Evolutionary conservation across 1,140 invertebrate genomes (phyloP).

Genomic region (Platorchestia sp.): DNA sequence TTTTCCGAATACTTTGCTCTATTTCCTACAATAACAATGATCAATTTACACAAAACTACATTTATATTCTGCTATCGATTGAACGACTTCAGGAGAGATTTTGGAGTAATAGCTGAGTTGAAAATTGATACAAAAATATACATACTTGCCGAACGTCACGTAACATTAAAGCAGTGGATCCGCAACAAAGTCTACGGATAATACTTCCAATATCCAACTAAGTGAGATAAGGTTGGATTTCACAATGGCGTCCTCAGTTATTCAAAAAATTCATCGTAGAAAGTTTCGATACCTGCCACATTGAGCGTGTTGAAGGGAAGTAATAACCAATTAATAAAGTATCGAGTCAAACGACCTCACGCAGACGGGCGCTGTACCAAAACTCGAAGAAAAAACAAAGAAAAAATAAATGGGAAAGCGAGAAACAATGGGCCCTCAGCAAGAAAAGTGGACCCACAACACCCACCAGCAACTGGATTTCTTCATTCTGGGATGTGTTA

Average conservation of each 20-base stretch:
- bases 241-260: background rate
- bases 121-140: too few relatives aligned
- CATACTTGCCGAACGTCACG: too few relatives aligned
- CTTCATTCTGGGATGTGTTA: too few relatives aligned
- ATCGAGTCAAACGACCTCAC: background rate
- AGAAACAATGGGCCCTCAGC: background rate
- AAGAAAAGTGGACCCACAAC: background rate
- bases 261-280: background rate
- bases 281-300: too few relatives aligned
- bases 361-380: background rate
- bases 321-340: background rate
- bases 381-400: background rate
- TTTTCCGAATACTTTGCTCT: too few relatives aligned
- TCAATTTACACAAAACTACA: too few relatives aligned
- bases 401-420: background rate
- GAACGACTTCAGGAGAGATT: too few relatives aligned
- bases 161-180: too few relatives aligned
- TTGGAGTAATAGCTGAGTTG: too few relatives aligned
- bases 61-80: too few relatives aligned
- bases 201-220: background rate
- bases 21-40: too few relatives aligned
- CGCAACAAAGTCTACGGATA: background rate
- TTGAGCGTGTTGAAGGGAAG: background rate
- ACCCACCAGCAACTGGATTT: too few relatives aligned
- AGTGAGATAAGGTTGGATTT: background rate